Conservation (phyloP, 2,113 vertebrate genomes). For the Salvator merianae region DNA sequence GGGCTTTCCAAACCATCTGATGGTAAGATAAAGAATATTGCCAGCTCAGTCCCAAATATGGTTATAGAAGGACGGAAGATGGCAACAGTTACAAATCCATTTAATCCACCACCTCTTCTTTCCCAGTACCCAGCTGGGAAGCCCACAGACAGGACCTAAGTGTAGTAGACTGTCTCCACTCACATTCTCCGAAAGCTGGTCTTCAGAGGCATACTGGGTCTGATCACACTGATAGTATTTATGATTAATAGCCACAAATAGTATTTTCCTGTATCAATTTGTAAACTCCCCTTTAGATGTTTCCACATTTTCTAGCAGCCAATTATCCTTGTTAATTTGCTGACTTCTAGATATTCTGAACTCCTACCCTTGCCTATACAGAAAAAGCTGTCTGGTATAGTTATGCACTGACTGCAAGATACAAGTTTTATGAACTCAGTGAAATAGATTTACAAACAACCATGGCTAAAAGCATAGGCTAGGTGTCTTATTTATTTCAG, state of each 20-base stretch:
- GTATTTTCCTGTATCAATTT: not conserved
- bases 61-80: not conserved
- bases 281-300: not conserved
- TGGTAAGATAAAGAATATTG: slow-evolving; percentile 58
- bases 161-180: not conserved
- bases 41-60: not conserved
- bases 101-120: too few relatives aligned
- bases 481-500: too few relatives aligned
- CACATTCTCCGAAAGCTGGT: not conserved
- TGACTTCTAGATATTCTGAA: too few relatives aligned
- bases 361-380: too few relatives aligned
- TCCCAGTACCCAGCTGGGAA: too few relatives aligned
- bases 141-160: not conserved
- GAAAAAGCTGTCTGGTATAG: not conserved
- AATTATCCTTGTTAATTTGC: not conserved
- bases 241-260: not conserved
- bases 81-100: too few relatives aligned
- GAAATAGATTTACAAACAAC: not conserved
- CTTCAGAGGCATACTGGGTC: not conserved
- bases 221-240: not conserved
- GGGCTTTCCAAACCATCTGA: slow-evolving; percentile 82
- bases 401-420: not conserved
- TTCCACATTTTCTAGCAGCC: not conserved
- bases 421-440: not conserved
- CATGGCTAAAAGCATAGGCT: not conserved